Percentiles rank a stretch among this genome's conserved stretches.
Evolutionary conservation across 2,888 invertebrate genomes (phyloP).

Genomic region (Marasmarcha lunaedactyla): DNA sequence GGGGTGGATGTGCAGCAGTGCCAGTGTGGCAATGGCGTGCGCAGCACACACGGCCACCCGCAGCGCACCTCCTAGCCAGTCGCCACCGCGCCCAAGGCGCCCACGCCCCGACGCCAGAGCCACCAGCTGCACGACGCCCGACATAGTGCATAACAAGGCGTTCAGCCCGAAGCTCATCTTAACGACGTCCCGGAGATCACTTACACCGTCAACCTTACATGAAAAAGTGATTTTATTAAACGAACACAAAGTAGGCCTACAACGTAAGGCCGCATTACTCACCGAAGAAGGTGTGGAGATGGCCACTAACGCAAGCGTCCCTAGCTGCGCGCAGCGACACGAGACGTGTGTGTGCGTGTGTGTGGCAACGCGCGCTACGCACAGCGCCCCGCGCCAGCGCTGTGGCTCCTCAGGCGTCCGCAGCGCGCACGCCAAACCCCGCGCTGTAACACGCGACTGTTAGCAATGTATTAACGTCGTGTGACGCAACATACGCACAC

Average conservation of each 20-base stretch:
- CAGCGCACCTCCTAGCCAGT: slow-evolving; percentile 33
- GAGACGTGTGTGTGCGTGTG: slow-evolving; percentile 44
- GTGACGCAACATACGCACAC: too few species aligned
- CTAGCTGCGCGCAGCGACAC: slow-evolving; percentile 48
- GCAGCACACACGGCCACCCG: slow-evolving; percentile 49
- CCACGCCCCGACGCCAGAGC: too few species aligned
- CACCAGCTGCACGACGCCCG: slow-evolving; percentile 44
- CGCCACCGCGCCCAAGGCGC: background rate
- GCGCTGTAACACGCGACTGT: too few species aligned
- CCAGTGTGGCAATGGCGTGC: slow-evolving; percentile 46
- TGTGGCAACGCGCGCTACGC: slow-evolving; percentile 49
- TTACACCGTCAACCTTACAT: slow-evolving; percentile 47
- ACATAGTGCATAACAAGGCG: slow-evolving; percentile 49
- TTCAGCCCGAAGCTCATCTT: slow-evolving; percentile 49
- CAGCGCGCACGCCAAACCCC: slow-evolving; percentile 47
- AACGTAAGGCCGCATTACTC: slow-evolving; percentile 20
- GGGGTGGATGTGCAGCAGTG: slow-evolving; percentile 21
- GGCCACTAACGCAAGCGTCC: slow-evolving; percentile 52
- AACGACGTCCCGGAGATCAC: slow-evolving; percentile 46
- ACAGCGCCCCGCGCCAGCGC: slow-evolving; percentile 52
- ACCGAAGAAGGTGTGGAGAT: slow-evolving; percentile 45
- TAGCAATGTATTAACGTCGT: too few species aligned
- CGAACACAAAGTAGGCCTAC: background rate
- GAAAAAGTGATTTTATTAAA: background rate
- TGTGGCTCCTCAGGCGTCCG: slow-evolving; percentile 58